Conservation (phyloP, 1,140 invertebrate species). For the Chymomyza costata region DNA sequence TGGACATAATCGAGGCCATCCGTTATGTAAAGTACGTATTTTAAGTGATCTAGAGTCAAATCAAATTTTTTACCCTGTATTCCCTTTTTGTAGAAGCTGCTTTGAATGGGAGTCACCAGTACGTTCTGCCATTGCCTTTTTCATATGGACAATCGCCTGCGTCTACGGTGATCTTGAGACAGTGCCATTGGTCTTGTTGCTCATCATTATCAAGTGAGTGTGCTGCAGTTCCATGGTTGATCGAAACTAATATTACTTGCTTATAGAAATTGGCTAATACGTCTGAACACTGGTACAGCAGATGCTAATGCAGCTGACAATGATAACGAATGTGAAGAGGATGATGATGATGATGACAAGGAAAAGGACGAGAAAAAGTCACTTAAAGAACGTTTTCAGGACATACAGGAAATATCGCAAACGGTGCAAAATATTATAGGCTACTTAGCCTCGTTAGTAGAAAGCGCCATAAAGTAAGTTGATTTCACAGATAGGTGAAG, state of each 20-base stretch:
- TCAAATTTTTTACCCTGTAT: background rate
- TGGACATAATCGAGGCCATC: constrained; percentile 91
- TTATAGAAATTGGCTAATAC: constrained; percentile 78
- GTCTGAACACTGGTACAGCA: constrained; percentile 77
- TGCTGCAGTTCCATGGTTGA: too few relatives aligned
- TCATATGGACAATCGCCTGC: constrained; percentile 82
- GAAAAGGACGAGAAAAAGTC: constrained; percentile 96
- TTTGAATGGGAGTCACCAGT: constrained; percentile 97
- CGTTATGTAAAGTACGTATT: constrained; percentile 92
- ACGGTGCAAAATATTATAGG: constrained; percentile 96
- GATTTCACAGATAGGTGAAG: too few relatives aligned
- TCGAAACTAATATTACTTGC: background rate
- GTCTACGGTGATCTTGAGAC: constrained; percentile 83
- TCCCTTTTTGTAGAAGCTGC: constrained; percentile 83
- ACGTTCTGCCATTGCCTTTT: constrained; percentile 90
- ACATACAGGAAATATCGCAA: constrained; percentile 96
- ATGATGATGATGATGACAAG: constrained; percentile 87
- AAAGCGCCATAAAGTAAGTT: constrained; percentile 94
- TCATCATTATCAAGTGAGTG: constrained; percentile 85
- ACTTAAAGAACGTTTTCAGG: constrained; percentile 93
- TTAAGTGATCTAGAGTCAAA: background rate
- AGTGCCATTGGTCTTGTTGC: constrained; percentile 84
- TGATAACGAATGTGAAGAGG: constrained; percentile 83
- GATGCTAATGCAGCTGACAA: constrained; percentile 83
- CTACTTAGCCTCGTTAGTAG: constrained; percentile 92